Evolutionary conservation across 2,113 vertebrate genomes (phyloP).

Genomic region (Chamaetylas fuelleborni): DNA sequence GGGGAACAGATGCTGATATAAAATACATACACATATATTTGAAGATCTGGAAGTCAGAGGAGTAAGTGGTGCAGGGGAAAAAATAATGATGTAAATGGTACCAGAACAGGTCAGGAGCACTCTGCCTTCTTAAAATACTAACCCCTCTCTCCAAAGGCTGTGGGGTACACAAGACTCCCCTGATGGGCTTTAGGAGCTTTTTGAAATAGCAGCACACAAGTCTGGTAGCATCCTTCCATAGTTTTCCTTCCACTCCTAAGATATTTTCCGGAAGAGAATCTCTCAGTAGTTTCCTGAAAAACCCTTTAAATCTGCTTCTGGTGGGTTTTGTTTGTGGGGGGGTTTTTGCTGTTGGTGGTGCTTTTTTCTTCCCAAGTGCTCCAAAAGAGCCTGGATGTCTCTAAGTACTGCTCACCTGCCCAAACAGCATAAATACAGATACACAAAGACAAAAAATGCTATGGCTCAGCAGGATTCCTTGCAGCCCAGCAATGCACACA

Average conservation of each 20-base stretch:
- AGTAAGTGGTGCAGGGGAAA: neutral
- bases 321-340: neutral
- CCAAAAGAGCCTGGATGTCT: neutral
- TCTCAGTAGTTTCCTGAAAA: neutral
- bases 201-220: neutral
- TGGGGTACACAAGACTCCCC: neutral
- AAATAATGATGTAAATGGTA: neutral
- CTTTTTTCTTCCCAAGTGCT: neutral
- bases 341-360: rapidly evolving
- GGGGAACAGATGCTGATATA: neutral
- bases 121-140: neutral
- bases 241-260: neutral
- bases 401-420: neutral
- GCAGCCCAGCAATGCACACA: neutral
- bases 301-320: neutral
- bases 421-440: neutral
- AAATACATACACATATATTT: neutral
- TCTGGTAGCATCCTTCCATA: neutral
- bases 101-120: rapidly evolving
- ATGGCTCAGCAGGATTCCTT: neutral
- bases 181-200: neutral
- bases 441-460: neutral
- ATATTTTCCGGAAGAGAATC: neutral
- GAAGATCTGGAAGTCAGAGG: neutral
- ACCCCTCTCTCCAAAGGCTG: neutral